Evolutionary conservation across 2,113 vertebrate genomes (phyloP), one percentile per base, ranked within the genome.

Genomic region (Sterrhoptilus dennistouni): DNA sequence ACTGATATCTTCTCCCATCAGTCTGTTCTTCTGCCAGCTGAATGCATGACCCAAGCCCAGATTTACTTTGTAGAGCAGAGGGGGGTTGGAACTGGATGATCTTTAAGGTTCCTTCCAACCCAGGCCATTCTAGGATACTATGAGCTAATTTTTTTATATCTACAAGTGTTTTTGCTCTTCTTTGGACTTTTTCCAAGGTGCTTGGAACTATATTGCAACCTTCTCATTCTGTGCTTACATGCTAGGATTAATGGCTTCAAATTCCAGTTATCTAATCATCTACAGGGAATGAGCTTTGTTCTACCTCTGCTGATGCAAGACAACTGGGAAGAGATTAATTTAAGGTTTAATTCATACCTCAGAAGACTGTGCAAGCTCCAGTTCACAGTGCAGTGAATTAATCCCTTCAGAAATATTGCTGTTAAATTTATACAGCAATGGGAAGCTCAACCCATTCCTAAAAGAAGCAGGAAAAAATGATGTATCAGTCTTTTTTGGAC

Each of bases 321-420:
- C 45, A 90, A 50, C 31, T 35, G 8, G 14, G 5, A 50, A 35
- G 9, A 66, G 16, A 52, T 35, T 45, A 28, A 49, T 17, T 52
- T 19, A 36, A 88, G 6, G 22, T 11, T 82, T 42, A 29, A 74
- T 57, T 74, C 91, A 18, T 95, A 99, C 99, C 98, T 99, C 98
- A 76, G 96, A 93, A 91, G 97, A 98, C n/a, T 98, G 98, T 61
- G 99, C 99, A 83, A 99, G 96, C 86, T 98, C 97, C 93, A 99
- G 97, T 76, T 99, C 99, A 23, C 95, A 96, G 63, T 97, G 98
- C 54, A 99, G 94, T 14, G 98, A 99, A 25, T 89, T 95, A 9
- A 19, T 66, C 42, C 80, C 90, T 75, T 98, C 98, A 33, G 95
- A 96, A 75, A 72, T 50, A 74, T 70, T 96, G 65, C 97, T 96